Percentiles rank a stretch among this genome's conserved stretches.
Conservation (phyloP, 2,797 vertebrate species). For the Apogon talboti region DNA sequence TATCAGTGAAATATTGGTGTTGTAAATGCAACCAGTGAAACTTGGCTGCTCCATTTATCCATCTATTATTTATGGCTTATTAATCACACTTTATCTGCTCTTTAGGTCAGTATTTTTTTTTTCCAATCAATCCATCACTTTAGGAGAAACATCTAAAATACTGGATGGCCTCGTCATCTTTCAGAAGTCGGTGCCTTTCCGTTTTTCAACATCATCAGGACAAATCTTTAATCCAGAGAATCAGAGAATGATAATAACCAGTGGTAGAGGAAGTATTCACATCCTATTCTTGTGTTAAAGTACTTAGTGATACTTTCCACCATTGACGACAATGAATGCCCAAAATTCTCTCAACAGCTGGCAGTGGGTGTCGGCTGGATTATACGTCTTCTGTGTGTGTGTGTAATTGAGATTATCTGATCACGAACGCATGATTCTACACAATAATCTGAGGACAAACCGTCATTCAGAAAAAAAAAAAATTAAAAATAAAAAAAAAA, state of each 20-base stretch:
- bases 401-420: constrained; percentile 57
- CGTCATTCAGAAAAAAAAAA: constrained; percentile 53
- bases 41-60: neutral
- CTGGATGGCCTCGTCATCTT: neutral
- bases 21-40: neutral
- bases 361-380: constrained; percentile 43
- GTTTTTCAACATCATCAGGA: neutral
- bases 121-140: neutral
- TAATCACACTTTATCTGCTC: too few relatives aligned
- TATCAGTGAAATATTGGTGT: too few relatives aligned
- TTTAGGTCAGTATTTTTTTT: neutral
- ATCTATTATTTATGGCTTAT: too few relatives aligned
- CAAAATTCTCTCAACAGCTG: constrained; percentile 37
- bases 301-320: too few relatives aligned
- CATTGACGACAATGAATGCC: neutral
- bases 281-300: too few relatives aligned
- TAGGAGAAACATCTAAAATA: neutral
- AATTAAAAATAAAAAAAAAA: constrained; percentile 2
- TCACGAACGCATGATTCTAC: constrained; percentile 28
- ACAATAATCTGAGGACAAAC: constrained; percentile 45
- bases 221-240: neutral
- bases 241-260: neutral
- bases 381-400: constrained; percentile 46
- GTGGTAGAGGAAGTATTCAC: too few relatives aligned
- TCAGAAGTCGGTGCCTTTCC: neutral